Base-by-base conservation (phyloP, 2,888 invertebrate genomes). In the Lithophane ornitopus region DNA sequence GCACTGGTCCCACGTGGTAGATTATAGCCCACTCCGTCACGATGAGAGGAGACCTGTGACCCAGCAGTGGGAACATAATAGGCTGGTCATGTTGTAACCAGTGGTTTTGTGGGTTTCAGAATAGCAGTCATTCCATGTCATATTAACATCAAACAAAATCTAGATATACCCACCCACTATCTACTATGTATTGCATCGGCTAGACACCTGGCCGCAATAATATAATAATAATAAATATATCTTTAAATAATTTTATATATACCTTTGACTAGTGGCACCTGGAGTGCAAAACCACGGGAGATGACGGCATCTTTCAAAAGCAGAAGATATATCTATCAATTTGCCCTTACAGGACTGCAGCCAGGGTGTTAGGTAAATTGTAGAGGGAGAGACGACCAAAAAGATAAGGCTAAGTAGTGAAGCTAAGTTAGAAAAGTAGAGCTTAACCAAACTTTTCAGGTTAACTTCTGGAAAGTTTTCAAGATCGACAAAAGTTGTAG, bases 261-360 rank as follows among this genome's bases (percentile, higher is more conserved):
- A 56, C 8, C 58, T 8, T 28, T 28, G 58, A 8, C 28, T 46
- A 28, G 39, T 2, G 39, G 14, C 61, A 70, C 46, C 34, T 62
- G 61, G 41, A 49, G 66, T 11, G 61, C 19, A 14, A 56, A n/a
- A 28, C 46, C 11, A 71, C 62, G n/a, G 49, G 34, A 49, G 16
- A 62, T 22, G 4, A 44, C n/a, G 7, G 22, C 6, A 62, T 67
- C 26, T 74, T 44, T 56, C 67, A 49, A 67, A 62, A 56, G 3
- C 49, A 41, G 14, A 44, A 41, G 49, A 44, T 41, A 52, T 56
- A 74, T 28, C 56, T 19, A 81, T 62, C 11, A 74, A 41, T 73
- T 19, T 63, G 6, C 26, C 28, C 22, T 56, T 16, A 0, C 12
- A 28, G n/a, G 14, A 26, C 22, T 44, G 9, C 14, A 61, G 39